These are phyloP conservation scores for Limnephilus marmoratus DNA, from an alignment of 2,888 invertebrate genomes.

Conservation along the genomic window DNA sequence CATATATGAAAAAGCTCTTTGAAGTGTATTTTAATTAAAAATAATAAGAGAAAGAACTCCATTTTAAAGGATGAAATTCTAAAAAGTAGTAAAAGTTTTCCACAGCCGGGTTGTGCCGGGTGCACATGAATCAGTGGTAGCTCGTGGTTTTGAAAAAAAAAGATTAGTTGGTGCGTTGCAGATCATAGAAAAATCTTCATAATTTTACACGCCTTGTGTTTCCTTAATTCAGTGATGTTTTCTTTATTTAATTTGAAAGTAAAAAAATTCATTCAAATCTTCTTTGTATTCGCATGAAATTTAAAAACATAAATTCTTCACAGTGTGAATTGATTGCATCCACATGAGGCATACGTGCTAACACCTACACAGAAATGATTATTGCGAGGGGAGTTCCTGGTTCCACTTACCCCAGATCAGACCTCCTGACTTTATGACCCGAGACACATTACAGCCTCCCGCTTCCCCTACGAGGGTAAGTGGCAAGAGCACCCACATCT, in stretches of 20 bases:
- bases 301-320: background rate
- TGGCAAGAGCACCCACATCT: background rate
- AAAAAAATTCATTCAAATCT: background rate
- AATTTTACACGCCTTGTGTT: background rate
- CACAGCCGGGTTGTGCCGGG: no score
- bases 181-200: no score
- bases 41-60: background rate
- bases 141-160: no score
- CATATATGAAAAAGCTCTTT: background rate
- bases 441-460: conserved; percentile 42
- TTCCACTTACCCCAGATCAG: conserved; percentile 30
- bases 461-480: background rate
- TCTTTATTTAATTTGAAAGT: background rate
- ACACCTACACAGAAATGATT: background rate
- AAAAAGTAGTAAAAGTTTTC: background rate
- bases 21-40: background rate
- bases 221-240: background rate
- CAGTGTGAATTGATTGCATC: background rate
- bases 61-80: background rate
- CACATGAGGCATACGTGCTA: background rate
- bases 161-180: no score
- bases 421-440: conserved; percentile 41
- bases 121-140: no score
- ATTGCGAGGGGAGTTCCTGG: background rate
- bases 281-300: background rate